phyloP scores from a whole-genome alignment of 2,113 vertebrate genomes.

The Corythaeola cristata region DNA sequence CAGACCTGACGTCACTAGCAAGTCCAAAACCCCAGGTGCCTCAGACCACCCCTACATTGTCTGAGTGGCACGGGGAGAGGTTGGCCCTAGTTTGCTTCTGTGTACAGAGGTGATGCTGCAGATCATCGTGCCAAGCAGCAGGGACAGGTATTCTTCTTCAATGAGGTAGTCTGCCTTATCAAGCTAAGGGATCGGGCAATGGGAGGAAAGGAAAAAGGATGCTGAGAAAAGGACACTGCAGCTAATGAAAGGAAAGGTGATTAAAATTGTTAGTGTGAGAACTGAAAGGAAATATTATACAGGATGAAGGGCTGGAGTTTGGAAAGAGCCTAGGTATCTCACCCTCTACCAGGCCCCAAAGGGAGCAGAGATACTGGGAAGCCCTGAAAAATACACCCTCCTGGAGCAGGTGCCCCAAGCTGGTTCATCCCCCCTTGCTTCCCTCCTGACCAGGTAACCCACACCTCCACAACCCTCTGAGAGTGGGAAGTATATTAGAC shows the following conservation, averaged over 20 bases:
- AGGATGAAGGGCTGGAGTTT: not conserved
- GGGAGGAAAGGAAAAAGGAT: not conserved
- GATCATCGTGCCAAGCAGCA: not conserved
- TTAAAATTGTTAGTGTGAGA: not conserved
- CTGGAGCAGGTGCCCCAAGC: not conserved
- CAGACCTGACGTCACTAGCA: not conserved
- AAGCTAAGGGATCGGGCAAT: not conserved
- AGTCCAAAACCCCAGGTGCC: not conserved
- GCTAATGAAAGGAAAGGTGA: not conserved
- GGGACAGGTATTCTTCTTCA: not conserved
- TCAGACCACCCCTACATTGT: not conserved
- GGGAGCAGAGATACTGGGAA: not conserved
- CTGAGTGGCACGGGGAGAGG: accelerated
- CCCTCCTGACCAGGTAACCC: not conserved
- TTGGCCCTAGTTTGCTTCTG: not conserved
- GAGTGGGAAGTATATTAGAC: not conserved
- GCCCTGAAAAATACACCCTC: not conserved
- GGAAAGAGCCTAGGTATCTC: not conserved
- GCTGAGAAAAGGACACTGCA: not conserved
- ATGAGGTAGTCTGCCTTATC: accelerated
- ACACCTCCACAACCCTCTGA: not conserved
- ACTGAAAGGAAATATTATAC: not conserved
- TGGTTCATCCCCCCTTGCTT: not conserved
- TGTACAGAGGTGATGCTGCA: not conserved
- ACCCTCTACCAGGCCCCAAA: not conserved